Percentiles rank a stretch among this genome's conserved stretches.
Evolutionary conservation across 2,113 vertebrate species (phyloP).

Genomic region (Hippocampus guttulatus): DNA sequence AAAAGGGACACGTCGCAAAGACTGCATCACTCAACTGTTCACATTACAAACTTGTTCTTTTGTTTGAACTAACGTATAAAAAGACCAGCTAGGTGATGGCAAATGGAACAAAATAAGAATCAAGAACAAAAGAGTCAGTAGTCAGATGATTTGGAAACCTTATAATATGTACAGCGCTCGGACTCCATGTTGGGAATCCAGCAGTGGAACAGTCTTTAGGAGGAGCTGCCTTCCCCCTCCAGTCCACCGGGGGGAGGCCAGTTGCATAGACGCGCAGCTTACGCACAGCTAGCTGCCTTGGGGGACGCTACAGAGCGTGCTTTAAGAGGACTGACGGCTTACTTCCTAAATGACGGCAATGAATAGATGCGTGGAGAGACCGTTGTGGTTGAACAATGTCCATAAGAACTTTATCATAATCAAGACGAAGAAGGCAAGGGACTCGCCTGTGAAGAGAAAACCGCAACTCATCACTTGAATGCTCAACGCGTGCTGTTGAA

Average conservation of each 20-base stretch:
- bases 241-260: constrained; percentile 83
- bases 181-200: constrained; percentile 76
- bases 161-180: constrained; percentile 81
- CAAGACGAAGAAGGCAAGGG: constrained; percentile 94
- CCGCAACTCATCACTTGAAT: background rate
- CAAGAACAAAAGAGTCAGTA: constrained; percentile 89
- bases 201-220: constrained; percentile 76
- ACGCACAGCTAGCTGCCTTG: constrained; percentile 98
- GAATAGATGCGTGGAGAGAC: constrained; percentile 50
- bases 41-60: constrained; percentile 79
- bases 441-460: constrained; percentile 77
- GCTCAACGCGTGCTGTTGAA: background rate
- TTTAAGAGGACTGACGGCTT: constrained; percentile 84
- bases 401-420: constrained; percentile 76
- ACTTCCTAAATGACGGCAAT: constrained; percentile 98
- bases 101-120: constrained; percentile 73
- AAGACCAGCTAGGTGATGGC: constrained; percentile 73
- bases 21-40: constrained; percentile 82
- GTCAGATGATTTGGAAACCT: constrained; percentile 61
- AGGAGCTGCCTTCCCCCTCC: constrained; percentile 77
- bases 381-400: constrained; percentile 54
- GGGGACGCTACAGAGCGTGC: constrained; percentile 89
- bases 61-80: constrained; percentile 45
- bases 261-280: constrained; percentile 99
- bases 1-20: constrained; percentile 40